Conservation (phyloP, 2,888 invertebrate species). For the Polietes domitor region DNA sequence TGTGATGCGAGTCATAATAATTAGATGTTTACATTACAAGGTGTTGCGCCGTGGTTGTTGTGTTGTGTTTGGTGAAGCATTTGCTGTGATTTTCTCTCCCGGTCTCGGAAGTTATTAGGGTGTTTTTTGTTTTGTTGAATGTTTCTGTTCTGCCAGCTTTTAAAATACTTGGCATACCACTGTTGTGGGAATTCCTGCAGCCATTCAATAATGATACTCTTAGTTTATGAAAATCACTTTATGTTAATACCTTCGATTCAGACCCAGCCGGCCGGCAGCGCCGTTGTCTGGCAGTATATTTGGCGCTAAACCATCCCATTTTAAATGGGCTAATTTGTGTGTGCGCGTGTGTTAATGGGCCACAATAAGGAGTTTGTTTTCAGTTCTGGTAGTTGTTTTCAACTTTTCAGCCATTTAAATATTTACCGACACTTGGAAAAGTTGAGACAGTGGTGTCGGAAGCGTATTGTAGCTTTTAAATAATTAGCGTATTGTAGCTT, state of each 20-base stretch:
- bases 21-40: neutral
- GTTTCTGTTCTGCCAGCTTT: neutral
- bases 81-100: neutral
- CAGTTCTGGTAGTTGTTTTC: neutral
- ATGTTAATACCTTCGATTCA: neutral
- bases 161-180: neutral
- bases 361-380: slow-evolving; percentile 37
- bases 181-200: neutral
- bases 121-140: neutral
- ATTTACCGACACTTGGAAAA: neutral
- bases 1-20: neutral
- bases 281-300: neutral
- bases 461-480: no score
- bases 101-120: no score
- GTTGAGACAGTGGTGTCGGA: neutral
- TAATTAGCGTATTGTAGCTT: no score
- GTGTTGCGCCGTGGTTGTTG: no score
- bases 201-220: neutral
- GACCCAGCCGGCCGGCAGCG: neutral
- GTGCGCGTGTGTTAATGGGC: neutral
- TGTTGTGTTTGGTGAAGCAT: neutral
- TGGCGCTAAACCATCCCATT: neutral
- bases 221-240: slow-evolving; percentile 18
- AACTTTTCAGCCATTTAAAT: neutral
- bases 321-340: slow-evolving; percentile 35